Percentiles rank a stretch among this genome's conserved stretches.
phyloP scores from a whole-genome alignment of 1,140 invertebrate genomes.

The Pogonognathellus flavescens region DNA sequence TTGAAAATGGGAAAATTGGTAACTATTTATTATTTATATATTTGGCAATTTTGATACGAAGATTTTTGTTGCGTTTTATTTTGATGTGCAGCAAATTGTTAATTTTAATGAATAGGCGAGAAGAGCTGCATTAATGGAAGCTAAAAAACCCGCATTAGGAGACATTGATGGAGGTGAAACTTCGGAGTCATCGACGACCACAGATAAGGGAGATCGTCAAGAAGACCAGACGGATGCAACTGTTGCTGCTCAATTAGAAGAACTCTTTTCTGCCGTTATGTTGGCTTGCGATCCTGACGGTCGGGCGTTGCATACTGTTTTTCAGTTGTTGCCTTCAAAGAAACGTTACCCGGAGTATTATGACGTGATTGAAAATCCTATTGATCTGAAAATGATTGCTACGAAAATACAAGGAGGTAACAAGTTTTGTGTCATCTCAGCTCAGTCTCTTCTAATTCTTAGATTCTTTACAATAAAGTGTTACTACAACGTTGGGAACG shows the following conservation, averaged over 20 bases:
- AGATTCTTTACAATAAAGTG: too few species aligned
- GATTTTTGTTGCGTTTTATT: not conserved
- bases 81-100: not conserved
- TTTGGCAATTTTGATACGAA: not conserved
- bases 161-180: constrained; percentile 75
- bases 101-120: constrained; percentile 69
- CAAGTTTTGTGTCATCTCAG: too few species aligned
- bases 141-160: constrained; percentile 70
- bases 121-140: constrained; percentile 69
- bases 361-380: constrained; percentile 93
- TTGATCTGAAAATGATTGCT: constrained; percentile 94
- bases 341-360: constrained; percentile 97
- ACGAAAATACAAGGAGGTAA: constrained; percentile 86
- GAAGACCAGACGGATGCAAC: constrained; percentile 64
- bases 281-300: constrained; percentile 83
- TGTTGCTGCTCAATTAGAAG: constrained; percentile 75
- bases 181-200: constrained; percentile 80
- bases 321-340: constrained; percentile 91
- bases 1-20: constrained; percentile 74
- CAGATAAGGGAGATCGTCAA: constrained; percentile 77
- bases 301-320: constrained; percentile 83
- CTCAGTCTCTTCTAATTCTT: too few species aligned
- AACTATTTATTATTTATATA: constrained; percentile 9
- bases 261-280: constrained; percentile 87
- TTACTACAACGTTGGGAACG: too few species aligned